These are phyloP conservation scores for Lordiphosa clarofinis DNA, from an alignment of 1,140 invertebrate genomes.

Conservation along the genomic window DNA sequence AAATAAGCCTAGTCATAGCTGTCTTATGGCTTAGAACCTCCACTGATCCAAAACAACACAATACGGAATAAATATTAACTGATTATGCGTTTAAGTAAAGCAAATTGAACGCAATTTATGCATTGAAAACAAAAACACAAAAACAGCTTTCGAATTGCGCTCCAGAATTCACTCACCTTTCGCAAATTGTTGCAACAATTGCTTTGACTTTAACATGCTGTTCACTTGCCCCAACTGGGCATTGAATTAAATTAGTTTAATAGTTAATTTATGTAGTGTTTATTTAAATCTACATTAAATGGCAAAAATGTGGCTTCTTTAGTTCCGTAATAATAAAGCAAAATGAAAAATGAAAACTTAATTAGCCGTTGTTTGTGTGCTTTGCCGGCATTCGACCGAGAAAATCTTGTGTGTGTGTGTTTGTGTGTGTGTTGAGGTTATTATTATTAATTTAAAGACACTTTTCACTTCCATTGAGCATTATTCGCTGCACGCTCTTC, in stretches of 20 bases:
- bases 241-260: conserved; percentile 26
- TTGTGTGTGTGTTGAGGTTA: conserved; percentile 7
- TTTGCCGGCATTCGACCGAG: neutral
- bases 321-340: too few relatives aligned
- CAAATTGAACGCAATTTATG: too few relatives aligned
- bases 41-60: too few relatives aligned
- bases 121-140: too few relatives aligned
- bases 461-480: conserved; percentile 25
- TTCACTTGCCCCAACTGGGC: conserved; percentile 17
- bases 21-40: too few relatives aligned
- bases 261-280: conserved; percentile 22
- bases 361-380: neutral
- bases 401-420: neutral
- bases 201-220: conserved; percentile 69
- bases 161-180: conserved; percentile 51
- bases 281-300: conserved; percentile 21
- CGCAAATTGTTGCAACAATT: conserved; percentile 56
- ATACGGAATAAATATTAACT: neutral
- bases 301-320: neutral
- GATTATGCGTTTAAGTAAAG: neutral
- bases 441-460: neutral
- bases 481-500: conserved; percentile 40
- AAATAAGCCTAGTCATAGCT: too few relatives aligned
- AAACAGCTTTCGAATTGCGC: conserved; percentile 18
- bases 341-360: too few relatives aligned